Conservation (phyloP, 2,113 vertebrate species). For the Ardeotis arabs region DNA sequence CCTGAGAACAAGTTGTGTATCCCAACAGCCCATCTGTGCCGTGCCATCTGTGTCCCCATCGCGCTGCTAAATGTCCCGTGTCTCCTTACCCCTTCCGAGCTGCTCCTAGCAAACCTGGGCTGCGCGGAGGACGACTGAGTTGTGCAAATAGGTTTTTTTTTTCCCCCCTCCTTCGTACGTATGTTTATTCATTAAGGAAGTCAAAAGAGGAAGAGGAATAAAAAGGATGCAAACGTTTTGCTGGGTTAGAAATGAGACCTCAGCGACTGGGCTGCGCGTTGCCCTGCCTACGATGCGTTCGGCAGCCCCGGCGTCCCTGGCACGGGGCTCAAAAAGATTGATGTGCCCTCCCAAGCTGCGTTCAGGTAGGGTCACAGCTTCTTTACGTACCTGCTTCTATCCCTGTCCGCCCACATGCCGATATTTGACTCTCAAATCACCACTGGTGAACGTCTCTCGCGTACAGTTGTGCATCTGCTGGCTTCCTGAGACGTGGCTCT, state of each 20-base stretch:
- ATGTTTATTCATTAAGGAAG: constrained; percentile 36
- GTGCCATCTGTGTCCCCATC: not conserved
- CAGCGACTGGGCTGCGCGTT: not conserved
- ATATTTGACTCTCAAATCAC: not conserved
- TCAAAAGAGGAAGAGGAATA: constrained; percentile 47
- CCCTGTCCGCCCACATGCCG: not conserved
- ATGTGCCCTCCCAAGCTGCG: not conserved
- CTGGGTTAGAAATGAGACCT: not conserved
- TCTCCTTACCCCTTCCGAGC: not conserved
- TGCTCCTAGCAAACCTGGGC: not conserved
- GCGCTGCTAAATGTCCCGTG: accelerated
- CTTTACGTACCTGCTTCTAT: not conserved
- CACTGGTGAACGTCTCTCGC: not conserved
- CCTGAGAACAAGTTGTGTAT: not conserved
- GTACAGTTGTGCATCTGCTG: not conserved
- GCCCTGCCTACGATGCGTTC: accelerated
- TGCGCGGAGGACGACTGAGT: not conserved
- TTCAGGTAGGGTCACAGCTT: not conserved
- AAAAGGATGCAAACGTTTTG: constrained; percentile 2
- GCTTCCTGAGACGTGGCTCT: not conserved
- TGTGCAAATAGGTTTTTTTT: accelerated
- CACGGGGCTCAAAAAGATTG: not conserved
- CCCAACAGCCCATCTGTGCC: not conserved
- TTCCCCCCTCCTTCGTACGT: not conserved
- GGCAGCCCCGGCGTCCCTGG: not conserved